phyloP scores from a whole-genome alignment of 2,113 vertebrate species.

The Callorhinus ursinus region DNA sequence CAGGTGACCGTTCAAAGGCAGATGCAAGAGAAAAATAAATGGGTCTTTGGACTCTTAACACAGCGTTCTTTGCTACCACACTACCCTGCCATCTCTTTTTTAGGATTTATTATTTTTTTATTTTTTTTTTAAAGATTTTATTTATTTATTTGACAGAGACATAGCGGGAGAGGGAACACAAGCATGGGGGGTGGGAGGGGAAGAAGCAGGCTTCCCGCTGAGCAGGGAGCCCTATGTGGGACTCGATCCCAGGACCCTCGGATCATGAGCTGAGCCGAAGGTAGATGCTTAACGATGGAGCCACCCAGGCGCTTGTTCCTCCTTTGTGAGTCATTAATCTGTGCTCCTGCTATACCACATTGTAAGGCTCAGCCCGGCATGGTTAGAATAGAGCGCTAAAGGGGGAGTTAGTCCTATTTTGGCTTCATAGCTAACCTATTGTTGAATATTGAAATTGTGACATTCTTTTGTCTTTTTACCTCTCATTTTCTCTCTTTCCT shows the following conservation, averaged over 20 bases:
- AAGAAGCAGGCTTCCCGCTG: no score
- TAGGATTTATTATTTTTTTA: background rate
- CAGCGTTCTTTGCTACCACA: background rate
- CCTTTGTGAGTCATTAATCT: constrained; percentile 52
- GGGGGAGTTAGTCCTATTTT: constrained; percentile 8
- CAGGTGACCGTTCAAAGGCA: background rate
- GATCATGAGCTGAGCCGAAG: no score
- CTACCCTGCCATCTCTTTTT: background rate
- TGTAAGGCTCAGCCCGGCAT: background rate
- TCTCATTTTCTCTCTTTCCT: constrained; percentile 45
- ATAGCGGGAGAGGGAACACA: no score
- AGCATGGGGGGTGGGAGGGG: no score
- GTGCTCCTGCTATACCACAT: background rate
- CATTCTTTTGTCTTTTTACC: background rate
- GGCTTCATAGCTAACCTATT: constrained; percentile 29
- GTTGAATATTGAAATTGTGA: constrained; percentile 48
- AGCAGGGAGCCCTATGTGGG: no score
- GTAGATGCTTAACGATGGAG: no score
- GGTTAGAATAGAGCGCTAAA: background rate
- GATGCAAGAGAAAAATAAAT: background rate
- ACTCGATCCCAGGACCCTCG: no score
- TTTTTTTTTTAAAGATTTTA: no score
- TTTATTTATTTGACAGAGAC: no score
- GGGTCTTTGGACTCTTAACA: background rate
- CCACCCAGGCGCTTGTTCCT: background rate